Evolutionary conservation across 2,797 vertebrate genomes (phyloP).

Genomic region (Buphagus erythrorhynchus): DNA sequence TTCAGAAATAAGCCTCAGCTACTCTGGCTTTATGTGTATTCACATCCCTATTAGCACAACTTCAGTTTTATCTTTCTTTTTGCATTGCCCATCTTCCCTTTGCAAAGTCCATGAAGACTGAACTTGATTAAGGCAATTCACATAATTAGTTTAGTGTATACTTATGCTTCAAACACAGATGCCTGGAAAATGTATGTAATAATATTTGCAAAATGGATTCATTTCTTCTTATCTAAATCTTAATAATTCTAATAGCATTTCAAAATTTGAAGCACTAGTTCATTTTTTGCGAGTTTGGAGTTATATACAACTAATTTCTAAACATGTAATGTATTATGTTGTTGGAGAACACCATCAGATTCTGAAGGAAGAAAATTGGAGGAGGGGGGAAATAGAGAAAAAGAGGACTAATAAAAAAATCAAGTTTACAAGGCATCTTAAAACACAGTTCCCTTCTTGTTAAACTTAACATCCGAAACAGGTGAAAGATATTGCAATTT

Average conservation of each 20-base stretch:
- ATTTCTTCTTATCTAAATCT: background rate
- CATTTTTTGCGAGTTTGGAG: accelerated
- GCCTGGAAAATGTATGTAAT: background rate
- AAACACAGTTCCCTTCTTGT: background rate
- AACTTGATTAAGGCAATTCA: background rate
- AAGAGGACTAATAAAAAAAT: background rate
- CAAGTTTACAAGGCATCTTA: background rate
- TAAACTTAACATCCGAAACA: background rate
- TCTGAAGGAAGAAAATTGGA: background rate
- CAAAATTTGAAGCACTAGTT: background rate
- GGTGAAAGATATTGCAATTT: background rate
- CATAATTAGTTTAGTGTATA: background rate
- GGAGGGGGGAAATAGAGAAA: background rate
- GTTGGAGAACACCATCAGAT: background rate
- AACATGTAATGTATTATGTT: background rate
- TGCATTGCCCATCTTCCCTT: background rate
- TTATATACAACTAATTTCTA: background rate
- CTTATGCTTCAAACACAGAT: background rate
- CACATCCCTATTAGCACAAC: background rate
- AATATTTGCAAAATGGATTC: background rate
- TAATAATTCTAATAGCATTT: background rate
- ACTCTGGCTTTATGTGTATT: background rate
- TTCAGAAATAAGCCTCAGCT: background rate
- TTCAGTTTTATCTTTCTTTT: background rate
- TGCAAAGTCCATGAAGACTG: background rate